phyloP scores from a whole-genome alignment of 2,113 vertebrate genomes.

The Mystacornis crossleyi region DNA sequence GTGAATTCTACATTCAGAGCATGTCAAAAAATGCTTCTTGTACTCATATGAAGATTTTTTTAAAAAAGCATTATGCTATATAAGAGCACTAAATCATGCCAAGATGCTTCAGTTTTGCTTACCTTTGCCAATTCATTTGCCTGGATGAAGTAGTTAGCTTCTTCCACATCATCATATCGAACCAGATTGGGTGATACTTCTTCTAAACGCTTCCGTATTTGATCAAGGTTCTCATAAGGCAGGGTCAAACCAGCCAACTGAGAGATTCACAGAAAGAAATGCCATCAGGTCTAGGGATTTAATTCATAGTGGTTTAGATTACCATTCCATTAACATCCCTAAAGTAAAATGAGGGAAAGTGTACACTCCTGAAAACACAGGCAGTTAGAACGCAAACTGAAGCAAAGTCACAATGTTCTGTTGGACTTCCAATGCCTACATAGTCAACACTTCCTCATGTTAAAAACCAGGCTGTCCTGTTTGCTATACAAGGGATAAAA shows the following conservation, averaged over 20 bases:
- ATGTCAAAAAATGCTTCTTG: background rate
- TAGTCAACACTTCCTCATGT: background rate
- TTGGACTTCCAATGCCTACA: background rate
- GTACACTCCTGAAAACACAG: background rate
- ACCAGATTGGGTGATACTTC: constrained; percentile 94
- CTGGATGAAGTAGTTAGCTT: constrained; percentile 95
- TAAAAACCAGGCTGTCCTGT: background rate
- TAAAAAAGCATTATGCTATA: background rate
- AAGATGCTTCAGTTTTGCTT: background rate
- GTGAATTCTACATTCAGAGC: background rate
- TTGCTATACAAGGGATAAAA: background rate
- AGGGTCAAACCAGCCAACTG: constrained; percentile 89
- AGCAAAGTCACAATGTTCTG: background rate
- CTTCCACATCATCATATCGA: constrained; percentile 91
- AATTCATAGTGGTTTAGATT: background rate
- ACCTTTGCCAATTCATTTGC: constrained; percentile 92
- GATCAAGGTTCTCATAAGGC: constrained; percentile 88
- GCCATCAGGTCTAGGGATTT: background rate
- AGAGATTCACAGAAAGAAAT: background rate
- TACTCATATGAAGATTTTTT: background rate
- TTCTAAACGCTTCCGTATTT: constrained; percentile 86
- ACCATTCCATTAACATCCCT: background rate
- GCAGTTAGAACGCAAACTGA: background rate
- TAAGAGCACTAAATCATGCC: background rate
- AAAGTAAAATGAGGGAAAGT: background rate